Percentiles rank a stretch among this genome's conserved stretches.
These are phyloP conservation scores for Anoura caudifer DNA, from an alignment of 2,113 vertebrate genomes.

Conservation along the genomic window DNA sequence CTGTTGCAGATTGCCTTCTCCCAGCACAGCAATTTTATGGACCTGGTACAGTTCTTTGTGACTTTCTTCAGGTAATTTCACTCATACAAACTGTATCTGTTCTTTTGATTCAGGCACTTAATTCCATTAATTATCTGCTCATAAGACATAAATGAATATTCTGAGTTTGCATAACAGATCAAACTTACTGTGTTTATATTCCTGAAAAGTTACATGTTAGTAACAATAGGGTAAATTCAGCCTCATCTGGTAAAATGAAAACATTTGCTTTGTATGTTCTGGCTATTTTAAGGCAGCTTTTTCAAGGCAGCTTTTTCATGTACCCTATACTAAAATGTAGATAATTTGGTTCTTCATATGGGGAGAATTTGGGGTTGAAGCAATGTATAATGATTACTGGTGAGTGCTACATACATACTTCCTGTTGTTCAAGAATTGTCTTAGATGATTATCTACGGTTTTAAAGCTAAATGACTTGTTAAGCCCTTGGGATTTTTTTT, in stretches of 20 bases:
- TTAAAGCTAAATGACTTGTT: neutral
- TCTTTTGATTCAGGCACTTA: neutral
- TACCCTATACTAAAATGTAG: neutral
- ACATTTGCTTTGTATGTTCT: neutral
- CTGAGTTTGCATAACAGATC: neutral
- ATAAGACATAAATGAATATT: neutral
- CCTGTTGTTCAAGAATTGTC: neutral
- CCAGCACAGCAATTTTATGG: constrained; percentile 99
- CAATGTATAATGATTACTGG: neutral
- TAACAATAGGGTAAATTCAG: neutral
- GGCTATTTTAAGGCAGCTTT: neutral
- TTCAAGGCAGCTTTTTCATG: neutral
- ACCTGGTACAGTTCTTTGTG: constrained; percentile 99
- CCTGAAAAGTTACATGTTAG: neutral
- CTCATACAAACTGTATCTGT: constrained; percentile 19
- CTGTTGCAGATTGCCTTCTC: constrained; percentile 95
- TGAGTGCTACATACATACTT: neutral
- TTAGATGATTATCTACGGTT: neutral
- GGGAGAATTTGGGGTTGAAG: neutral
- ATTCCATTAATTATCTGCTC: neutral
- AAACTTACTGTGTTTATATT: neutral
- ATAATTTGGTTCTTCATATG: neutral
- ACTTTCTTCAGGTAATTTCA: constrained; percentile 97
- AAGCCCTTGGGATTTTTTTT: neutral
- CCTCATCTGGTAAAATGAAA: constrained; percentile 24